These are phyloP conservation scores for Camelus bactrianus DNA, from an alignment of 2,113 vertebrate species.

Conservation along the genomic window DNA sequence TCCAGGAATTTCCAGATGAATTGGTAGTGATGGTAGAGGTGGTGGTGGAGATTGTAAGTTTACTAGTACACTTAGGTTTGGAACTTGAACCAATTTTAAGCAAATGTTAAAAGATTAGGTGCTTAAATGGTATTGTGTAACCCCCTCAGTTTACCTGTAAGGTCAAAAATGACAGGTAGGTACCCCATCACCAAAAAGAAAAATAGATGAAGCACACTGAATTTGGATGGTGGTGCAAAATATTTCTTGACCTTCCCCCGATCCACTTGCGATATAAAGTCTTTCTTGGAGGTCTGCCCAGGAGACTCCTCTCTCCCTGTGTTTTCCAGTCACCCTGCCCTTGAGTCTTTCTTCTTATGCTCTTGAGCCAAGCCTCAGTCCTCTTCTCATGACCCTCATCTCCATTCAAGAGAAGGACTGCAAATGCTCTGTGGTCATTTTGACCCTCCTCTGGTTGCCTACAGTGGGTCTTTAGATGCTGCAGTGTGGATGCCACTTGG, in stretches of 20 bases:
- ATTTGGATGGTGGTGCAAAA: background rate
- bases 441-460: too few species aligned
- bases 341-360: background rate
- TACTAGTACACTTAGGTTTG: background rate
- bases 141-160: background rate
- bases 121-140: background rate
- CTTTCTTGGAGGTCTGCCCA: background rate
- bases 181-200: background rate
- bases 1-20: background rate
- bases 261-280: background rate
- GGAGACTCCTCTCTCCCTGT: background rate
- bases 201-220: background rate
- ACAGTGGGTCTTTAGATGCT: background rate
- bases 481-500: background rate
- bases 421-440: background rate
- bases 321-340: background rate
- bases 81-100: background rate
- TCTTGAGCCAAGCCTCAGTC: background rate
- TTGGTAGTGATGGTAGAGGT: too few species aligned
- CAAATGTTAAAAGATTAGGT: background rate
- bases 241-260: background rate
- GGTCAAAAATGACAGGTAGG: background rate
- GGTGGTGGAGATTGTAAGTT: background rate
- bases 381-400: background rate
- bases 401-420: fast-evolving